A percentile compares a stretch with the other conserved stretches of the same genome.
These are phyloP conservation scores for Silurus asotus DNA, from an alignment of 2,113 vertebrate species.

Conservation along the genomic window DNA sequence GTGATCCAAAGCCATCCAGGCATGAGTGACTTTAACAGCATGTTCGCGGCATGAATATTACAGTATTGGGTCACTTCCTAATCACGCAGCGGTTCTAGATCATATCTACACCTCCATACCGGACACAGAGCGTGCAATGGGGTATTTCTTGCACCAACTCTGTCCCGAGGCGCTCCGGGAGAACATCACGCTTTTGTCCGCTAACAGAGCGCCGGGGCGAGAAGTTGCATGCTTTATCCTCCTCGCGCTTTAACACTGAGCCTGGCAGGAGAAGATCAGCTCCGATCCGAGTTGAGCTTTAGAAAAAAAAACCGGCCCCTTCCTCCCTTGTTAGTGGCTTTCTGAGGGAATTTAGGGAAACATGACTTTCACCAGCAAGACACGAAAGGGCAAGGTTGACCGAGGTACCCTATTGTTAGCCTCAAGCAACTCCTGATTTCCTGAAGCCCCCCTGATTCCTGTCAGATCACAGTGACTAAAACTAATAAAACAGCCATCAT, in stretches of 20 bases:
- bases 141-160: not conserved
- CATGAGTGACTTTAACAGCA: conserved; percentile 5
- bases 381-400: not conserved
- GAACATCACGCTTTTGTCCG: not conserved
- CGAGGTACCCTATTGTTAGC: conserved; percentile 29
- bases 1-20: not conserved
- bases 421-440: not conserved
- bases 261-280: not conserved
- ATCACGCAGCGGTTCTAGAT: not conserved
- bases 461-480: not conserved
- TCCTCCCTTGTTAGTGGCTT: conserved; percentile 55
- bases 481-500: conserved; percentile 2
- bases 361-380: conserved; percentile 33
- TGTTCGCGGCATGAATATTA: not conserved
- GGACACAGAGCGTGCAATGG: not conserved
- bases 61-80: not conserved
- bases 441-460: not conserved
- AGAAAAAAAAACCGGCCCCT: conserved; percentile 15
- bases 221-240: not conserved
- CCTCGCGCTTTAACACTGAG: not conserved
- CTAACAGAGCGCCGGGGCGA: not conserved
- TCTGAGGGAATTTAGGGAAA: conserved; percentile 25
- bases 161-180: conserved; percentile 12
- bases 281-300: conserved; percentile 49
- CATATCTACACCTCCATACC: not conserved